Evolutionary conservation across 2,797 vertebrate genomes (phyloP).

Genomic region (Spinibarbus caldwelli): DNA sequence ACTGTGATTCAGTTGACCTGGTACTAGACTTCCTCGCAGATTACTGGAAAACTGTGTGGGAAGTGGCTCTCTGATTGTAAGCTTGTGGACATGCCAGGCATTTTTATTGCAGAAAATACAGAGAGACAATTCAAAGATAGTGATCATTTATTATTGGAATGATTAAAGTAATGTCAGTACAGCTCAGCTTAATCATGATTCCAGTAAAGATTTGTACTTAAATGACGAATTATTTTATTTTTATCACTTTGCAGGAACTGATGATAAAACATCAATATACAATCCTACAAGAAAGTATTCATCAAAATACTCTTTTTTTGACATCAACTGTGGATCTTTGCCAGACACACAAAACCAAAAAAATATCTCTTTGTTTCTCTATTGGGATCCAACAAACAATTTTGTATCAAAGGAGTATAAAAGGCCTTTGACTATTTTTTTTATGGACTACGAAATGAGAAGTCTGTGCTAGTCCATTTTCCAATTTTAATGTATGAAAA

Average conservation of each 20-base stretch:
- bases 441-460: not conserved
- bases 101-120: conserved; percentile 28
- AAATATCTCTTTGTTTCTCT: not conserved
- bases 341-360: not conserved
- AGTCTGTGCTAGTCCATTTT: not conserved
- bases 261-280: not conserved
- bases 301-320: not conserved
- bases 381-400: not conserved
- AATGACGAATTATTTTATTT: not conserved
- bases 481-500: not conserved
- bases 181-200: not conserved
- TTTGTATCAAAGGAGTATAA: not conserved
- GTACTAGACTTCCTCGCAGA: conserved; percentile 66
- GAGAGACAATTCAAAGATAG: conserved; percentile 20
- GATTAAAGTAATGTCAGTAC: not conserved
- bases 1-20: conserved; percentile 65
- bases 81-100: conserved; percentile 21
- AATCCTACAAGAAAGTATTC: not conserved
- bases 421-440: not conserved
- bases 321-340: not conserved
- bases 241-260: not conserved
- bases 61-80: conserved; percentile 11
- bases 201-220: conserved; percentile 5
- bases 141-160: conserved; percentile 10
- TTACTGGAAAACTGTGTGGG: conserved; percentile 61